Evolutionary conservation across 2,113 vertebrate species (phyloP), one percentile per base, ranked within the genome.

Genomic region (Neodontobutis hainanensis): DNA sequence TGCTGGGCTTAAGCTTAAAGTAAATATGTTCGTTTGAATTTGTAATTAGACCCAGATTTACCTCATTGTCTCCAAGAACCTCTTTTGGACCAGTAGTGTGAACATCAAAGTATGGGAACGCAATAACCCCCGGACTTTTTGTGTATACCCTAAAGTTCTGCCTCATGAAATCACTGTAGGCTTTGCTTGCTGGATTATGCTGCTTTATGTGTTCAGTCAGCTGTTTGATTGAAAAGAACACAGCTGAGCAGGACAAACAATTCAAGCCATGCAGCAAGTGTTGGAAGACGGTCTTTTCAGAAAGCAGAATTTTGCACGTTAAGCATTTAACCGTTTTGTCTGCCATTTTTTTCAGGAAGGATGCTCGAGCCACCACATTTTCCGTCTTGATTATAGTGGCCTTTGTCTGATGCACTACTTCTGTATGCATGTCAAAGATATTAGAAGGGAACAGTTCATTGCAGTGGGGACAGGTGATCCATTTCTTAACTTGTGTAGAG

Each of bases 391-490:
- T 59, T 5, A 74, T 11, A 2, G 70, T 70, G 40, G 81, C 59
- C 19, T 62, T 91, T n/a, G 63, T 92, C 42, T 94, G 95, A 79
- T 99, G 97, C 4, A 94, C 95, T 3, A 96, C 92, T 34, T 96
- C 94, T 78, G 95, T 94, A 53, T 99, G 97, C 16, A 97, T 94
- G 77, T 98, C 93, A 3, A 96, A 99, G 40, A 98, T 94, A 0
- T 94, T 96, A 5, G 95, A 96, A 0, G 97, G 97, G 73, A 99
- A 97, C 10, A 97, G 95, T 72, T 98, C 97, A 0, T 95, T 97
- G 81, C 97, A 99, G 43, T 96, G 94, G 0, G 94, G 96, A 63
- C 96, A 99, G 0, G 95, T 97, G 70, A 97, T 95, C 97, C 97
- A 99, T 67, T 97, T 97, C 74, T 98, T 98, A 2, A 97, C 93